A percentile compares a stretch with the other conserved stretches of the same genome.
Evolutionary conservation across 2,888 invertebrate species (phyloP).

Genomic region (Gymnoscelis rufifasciata): DNA sequence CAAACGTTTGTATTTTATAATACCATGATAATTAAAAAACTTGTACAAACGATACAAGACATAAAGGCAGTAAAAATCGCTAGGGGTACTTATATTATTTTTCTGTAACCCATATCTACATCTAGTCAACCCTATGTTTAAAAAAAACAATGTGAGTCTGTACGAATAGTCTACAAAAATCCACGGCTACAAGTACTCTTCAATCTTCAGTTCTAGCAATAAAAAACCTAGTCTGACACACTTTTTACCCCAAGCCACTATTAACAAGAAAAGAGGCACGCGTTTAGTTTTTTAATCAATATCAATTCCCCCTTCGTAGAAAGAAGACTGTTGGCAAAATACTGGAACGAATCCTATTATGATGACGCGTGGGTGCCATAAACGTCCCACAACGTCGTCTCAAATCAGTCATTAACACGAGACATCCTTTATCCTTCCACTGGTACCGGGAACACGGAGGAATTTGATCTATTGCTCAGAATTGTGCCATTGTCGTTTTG

Average conservation of each 20-base stretch:
- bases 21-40: no score
- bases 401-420: constrained; percentile 60
- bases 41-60: no score
- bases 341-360: constrained; percentile 74
- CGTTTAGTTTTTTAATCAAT: constrained; percentile 58
- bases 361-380: constrained; percentile 76
- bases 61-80: no score
- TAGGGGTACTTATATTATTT: no score
- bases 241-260: constrained; percentile 27
- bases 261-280: constrained; percentile 54
- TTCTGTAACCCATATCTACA: no score
- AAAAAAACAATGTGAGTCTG: no score
- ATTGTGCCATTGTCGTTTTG: constrained; percentile 56
- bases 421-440: constrained; percentile 53
- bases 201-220: neutral
- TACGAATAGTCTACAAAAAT: neutral
- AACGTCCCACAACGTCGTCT: constrained; percentile 67
- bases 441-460: constrained; percentile 57
- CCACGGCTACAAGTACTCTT: no score
- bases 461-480: constrained; percentile 45
- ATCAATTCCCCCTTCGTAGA: constrained; percentile 63
- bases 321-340: constrained; percentile 68
- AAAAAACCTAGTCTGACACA: constrained; percentile 9
- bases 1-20: no score
- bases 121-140: no score